Base-by-base conservation (phyloP, 2,888 invertebrate genomes). In the Scaptomyza reducta region DNA sequence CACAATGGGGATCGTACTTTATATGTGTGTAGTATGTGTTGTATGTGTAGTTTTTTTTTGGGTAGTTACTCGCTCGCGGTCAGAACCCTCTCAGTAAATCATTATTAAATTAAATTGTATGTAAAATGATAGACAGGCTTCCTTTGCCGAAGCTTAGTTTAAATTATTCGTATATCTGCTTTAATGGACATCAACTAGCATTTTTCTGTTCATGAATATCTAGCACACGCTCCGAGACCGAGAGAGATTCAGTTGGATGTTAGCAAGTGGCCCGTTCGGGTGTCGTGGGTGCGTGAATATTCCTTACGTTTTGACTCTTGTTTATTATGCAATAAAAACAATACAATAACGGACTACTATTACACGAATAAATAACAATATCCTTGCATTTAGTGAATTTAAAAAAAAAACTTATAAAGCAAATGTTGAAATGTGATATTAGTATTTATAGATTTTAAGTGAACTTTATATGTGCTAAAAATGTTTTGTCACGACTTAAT, bases 71-170 rank as follows among this genome's bases (percentile, higher is more conserved):
- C 49, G 44, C 35, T 38, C 18, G 49, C 45, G 41, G 27, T 18
- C 55, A 50, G 57, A 79, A 69, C 82, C 88, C 83, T 72, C 88
- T 72, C 69, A 45, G 65, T 77, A 79, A 86, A 80, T 86, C 84
- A 80, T 86, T 80, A 86, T 86, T 79, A 88, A 88, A 88, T 87
- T 88, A 77, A 83, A 86, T 76, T 77, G 73, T 69, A 83, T 88
- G 74, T 74, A 70, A 65, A 86, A 59, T 63, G 66, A 70, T 77
- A 64, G 59, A 44, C 72, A 55, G 72, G 47, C 54, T 54, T 63
- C 57, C 60, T 70, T 70, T 29, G 55, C 54, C 58, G 58, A 64
- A 65, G 79, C 67, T 61, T 50, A 25, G 70, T 29, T 69, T 77
- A 67, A 65, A 70, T 74, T 64, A 53, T 51, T 72, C 65, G 54